A percentile compares a stretch with the other conserved stretches of the same genome.
phyloP scores from a whole-genome alignment of 2,113 vertebrate species.

The Eudyptes chrysolophus region DNA sequence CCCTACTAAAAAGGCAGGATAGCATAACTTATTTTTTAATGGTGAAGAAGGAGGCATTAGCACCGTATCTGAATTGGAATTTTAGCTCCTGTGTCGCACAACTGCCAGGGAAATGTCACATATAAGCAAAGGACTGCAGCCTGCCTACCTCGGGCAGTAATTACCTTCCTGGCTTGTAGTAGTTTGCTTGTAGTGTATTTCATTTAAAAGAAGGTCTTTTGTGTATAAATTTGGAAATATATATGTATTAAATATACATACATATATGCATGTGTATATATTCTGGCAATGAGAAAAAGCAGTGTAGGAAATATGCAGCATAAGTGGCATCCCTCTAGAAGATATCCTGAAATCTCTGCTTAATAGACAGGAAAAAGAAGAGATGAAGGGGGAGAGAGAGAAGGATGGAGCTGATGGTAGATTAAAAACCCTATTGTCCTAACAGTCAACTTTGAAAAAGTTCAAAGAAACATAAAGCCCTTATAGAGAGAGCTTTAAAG shows the following conservation, averaged over 20 bases:
- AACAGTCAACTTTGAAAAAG: neutral
- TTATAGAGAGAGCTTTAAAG: neutral
- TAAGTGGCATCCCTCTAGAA: neutral
- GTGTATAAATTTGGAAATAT: neutral
- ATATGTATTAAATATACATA: neutral
- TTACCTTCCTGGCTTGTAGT: neutral
- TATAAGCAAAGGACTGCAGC: neutral
- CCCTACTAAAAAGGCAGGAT: neutral
- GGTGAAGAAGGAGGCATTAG: neutral
- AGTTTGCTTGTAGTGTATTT: neutral
- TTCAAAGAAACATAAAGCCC: neutral
- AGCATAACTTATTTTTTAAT: neutral
- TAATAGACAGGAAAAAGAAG: neutral
- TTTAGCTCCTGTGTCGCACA: neutral
- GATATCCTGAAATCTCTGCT: neutral
- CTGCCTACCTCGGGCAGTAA: neutral
- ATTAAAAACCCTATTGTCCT: conserved; percentile 4
- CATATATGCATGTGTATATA: neutral
- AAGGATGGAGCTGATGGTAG: neutral
- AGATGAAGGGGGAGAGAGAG: neutral
- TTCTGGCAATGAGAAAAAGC: neutral
- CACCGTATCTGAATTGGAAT: neutral
- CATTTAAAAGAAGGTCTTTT: neutral
- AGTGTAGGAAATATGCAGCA: neutral
- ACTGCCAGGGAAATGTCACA: neutral